Evolutionary conservation across 64 coral and sea anemone genomes (phyloP).

Genomic region (Hydrozoanthus tunicans): DNA sequence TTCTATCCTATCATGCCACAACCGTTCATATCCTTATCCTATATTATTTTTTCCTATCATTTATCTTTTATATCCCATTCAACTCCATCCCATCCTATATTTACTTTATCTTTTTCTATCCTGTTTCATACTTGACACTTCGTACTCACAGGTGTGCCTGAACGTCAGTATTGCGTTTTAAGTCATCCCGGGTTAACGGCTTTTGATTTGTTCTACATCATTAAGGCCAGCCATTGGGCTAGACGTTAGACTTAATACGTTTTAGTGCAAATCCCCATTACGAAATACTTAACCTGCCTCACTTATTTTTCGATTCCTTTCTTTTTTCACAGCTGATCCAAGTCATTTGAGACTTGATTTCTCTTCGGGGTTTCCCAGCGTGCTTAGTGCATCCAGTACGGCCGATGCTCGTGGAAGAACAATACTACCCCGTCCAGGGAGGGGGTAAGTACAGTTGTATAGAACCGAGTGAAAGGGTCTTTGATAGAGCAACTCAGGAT

Average conservation of each 20-base stretch:
- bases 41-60: no score
- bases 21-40: no score
- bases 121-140: no score
- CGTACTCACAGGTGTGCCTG: no score
- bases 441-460: constrained; percentile 38
- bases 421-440: constrained; percentile 74
- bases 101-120: no score
- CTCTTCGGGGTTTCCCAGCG: constrained; percentile 47
- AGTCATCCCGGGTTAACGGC: no score
- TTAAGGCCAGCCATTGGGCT: no score
- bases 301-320: not conserved
- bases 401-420: constrained; percentile 78
- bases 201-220: no score
- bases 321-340: constrained; percentile 43
- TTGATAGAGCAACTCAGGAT: not conserved
- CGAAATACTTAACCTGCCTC: not conserved
- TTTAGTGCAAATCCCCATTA: not conserved
- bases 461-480: not conserved
- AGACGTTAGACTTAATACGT: not conserved
- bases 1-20: no score
- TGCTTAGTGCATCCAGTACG: constrained; percentile 81
- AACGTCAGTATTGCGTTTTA: no score
- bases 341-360: constrained; percentile 50
- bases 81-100: no score
- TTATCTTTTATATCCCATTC: no score